Conservation (phyloP, 2,113 vertebrate genomes). For the Ceyx margarethae region DNA sequence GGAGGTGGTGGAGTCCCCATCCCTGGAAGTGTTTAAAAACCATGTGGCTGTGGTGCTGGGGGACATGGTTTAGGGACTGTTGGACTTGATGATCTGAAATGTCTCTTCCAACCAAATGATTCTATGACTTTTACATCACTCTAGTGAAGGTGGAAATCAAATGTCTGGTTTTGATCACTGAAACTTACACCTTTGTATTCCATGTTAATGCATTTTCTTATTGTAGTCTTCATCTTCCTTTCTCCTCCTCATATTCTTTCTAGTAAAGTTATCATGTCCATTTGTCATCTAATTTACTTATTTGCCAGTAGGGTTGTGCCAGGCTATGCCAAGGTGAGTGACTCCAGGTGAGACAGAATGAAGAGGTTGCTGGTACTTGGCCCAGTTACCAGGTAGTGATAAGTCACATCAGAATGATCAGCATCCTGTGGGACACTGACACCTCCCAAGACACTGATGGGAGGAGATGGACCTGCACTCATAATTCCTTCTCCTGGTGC, state of each 20-base stretch:
- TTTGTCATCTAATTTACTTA: fast-evolving
- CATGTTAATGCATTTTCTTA: not conserved
- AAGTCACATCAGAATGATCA: fast-evolving
- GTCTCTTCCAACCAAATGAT: too few relatives aligned
- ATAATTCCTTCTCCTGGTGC: not conserved
- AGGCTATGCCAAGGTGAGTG: fast-evolving
- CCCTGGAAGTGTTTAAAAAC: too few relatives aligned
- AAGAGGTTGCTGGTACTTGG: fast-evolving
- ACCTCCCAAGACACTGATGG: fast-evolving
- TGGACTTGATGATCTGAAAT: too few relatives aligned
- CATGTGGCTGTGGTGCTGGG: too few relatives aligned
- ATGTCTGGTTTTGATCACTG: not conserved
- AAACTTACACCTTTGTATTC: not conserved
- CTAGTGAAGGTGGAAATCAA: not conserved
- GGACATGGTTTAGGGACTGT: too few relatives aligned
- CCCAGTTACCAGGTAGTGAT: fast-evolving
- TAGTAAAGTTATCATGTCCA: fast-evolving
- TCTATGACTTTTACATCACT: not conserved
- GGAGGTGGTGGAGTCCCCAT: too few relatives aligned
- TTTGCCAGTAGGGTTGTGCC: fast-evolving
- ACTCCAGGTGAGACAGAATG: not conserved
- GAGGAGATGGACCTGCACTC: not conserved
- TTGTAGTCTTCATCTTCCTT: not conserved
- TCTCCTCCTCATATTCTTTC: not conserved
- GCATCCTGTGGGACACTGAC: not conserved